phyloP scores from a whole-genome alignment of 2,888 invertebrate genomes.

The Caenorhabditis virilis region DNA sequence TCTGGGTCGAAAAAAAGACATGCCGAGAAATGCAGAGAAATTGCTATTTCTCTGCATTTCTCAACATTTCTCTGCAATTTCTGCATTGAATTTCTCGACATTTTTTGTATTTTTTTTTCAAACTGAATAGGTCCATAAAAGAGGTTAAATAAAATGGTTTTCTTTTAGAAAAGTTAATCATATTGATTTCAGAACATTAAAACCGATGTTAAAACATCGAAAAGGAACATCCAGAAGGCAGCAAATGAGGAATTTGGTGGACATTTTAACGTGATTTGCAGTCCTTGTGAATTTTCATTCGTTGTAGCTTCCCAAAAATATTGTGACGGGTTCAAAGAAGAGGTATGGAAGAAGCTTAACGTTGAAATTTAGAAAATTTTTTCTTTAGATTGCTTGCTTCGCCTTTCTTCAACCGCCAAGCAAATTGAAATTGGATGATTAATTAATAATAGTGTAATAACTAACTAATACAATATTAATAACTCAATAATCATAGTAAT shows the following conservation, averaged over 20 bases:
- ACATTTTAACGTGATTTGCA: conserved; percentile 50
- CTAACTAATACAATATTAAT: neutral
- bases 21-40: too few species aligned
- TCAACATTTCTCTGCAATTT: too few species aligned
- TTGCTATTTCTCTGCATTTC: too few species aligned
- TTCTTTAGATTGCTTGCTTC: conserved; percentile 40
- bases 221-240: conserved; percentile 62
- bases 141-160: too few species aligned
- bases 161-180: neutral
- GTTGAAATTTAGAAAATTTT: neutral
- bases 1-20: too few species aligned
- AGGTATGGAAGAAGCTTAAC: conserved; percentile 7
- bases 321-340: conserved; percentile 51
- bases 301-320: conserved; percentile 50
- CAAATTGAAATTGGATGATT: conserved; percentile 26
- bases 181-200: conserved; percentile 52
- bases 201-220: conserved; percentile 57
- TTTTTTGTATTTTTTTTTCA: too few species aligned
- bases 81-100: too few species aligned
- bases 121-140: too few species aligned
- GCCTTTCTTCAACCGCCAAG: conserved; percentile 45
- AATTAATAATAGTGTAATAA: too few species aligned
- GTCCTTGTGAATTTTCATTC: conserved; percentile 52
- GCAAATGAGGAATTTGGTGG: conserved; percentile 59
- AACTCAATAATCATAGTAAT: conserved; percentile 5